Conservation (phyloP, 2,113 vertebrate species). For the Tragelaphus scriptus region DNA sequence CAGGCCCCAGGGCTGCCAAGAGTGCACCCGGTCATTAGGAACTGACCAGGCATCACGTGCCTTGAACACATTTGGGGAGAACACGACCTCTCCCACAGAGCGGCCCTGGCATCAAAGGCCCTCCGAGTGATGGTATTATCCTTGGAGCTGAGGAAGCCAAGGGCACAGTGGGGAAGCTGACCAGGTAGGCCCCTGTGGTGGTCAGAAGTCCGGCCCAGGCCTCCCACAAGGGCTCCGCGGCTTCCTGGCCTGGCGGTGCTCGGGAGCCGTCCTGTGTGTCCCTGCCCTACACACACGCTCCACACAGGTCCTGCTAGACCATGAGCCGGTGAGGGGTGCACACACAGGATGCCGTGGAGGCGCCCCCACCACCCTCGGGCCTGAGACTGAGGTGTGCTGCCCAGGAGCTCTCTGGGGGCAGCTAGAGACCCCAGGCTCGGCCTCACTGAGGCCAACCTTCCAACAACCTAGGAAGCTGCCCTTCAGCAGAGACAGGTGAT, state of each 20-base stretch:
- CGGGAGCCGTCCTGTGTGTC: fast-evolving
- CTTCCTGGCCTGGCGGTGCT: background rate
- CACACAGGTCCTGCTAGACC: background rate
- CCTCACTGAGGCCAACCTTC: too few species aligned
- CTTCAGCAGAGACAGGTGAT: too few species aligned
- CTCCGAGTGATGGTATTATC: background rate
- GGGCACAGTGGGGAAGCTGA: too few species aligned
- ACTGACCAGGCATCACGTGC: background rate
- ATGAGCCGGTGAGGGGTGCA: fast-evolving
- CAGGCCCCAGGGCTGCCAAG: fast-evolving
- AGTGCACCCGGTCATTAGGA: background rate
- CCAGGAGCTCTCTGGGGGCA: too few species aligned
- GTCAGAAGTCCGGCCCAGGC: fast-evolving
- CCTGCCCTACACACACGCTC: fast-evolving
- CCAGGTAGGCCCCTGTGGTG: too few species aligned
- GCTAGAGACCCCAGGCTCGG: too few species aligned
- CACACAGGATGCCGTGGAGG: too few species aligned
- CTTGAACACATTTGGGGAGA: too few species aligned
- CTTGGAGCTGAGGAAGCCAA: background rate
- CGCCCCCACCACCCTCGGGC: too few species aligned
- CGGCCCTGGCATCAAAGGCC: background rate
- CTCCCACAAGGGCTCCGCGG: background rate
- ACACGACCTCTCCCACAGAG: fast-evolving
- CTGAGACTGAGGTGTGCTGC: too few species aligned
- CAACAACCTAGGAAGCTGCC: too few species aligned